A percentile compares a stretch with the other conserved stretches of the same genome.
phyloP scores from a whole-genome alignment of 1,140 invertebrate genomes.

The Proctacanthus coquilletti region DNA sequence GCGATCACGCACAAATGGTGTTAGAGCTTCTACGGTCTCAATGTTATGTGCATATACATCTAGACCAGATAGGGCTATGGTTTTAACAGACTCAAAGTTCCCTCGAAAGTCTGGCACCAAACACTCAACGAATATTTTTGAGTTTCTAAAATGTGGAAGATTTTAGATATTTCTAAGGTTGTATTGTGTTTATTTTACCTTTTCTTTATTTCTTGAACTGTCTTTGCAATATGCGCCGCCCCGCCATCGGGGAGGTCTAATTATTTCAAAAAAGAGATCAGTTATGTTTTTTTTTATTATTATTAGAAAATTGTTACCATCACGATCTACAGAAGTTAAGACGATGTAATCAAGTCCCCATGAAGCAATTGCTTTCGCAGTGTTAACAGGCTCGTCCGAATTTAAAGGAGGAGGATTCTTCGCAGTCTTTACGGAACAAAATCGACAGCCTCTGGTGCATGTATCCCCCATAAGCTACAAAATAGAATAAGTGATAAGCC shows the following conservation, averaged over 20 bases:
- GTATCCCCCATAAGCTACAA: slow-evolving; percentile 79
- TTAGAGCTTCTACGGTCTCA: slow-evolving; percentile 83
- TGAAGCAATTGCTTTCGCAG: slow-evolving; percentile 75
- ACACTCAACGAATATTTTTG: slow-evolving; percentile 86
- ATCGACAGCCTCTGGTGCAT: slow-evolving; percentile 83
- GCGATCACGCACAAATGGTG: slow-evolving; percentile 81
- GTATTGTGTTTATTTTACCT: slow-evolving; percentile 32
- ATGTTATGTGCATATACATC: slow-evolving; percentile 97
- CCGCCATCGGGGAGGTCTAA: slow-evolving; percentile 77
- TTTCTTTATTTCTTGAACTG: slow-evolving; percentile 63
- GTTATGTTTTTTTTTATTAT: slow-evolving; percentile 4
- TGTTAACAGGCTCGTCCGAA: slow-evolving; percentile 81
- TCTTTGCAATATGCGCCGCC: slow-evolving; percentile 78
- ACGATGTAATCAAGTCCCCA: slow-evolving; percentile 98
- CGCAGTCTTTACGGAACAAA: slow-evolving; percentile 98
- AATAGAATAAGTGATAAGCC: no score
- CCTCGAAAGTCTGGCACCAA: slow-evolving; percentile 93
- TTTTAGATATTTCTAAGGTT: not conserved
- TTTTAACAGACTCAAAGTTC: slow-evolving; percentile 55
- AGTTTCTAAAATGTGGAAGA: slow-evolving; percentile 42
- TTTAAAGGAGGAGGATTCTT: slow-evolving; percentile 80
- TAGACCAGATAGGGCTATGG: slow-evolving; percentile 64
- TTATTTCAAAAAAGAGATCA: slow-evolving; percentile 25
- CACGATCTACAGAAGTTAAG: slow-evolving; percentile 93
- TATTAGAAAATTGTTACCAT: slow-evolving; percentile 35